Percentiles rank a stretch among this genome's conserved stretches.
phyloP scores from a whole-genome alignment of 2,797 vertebrate genomes.

The Leptatherina wallacei region DNA sequence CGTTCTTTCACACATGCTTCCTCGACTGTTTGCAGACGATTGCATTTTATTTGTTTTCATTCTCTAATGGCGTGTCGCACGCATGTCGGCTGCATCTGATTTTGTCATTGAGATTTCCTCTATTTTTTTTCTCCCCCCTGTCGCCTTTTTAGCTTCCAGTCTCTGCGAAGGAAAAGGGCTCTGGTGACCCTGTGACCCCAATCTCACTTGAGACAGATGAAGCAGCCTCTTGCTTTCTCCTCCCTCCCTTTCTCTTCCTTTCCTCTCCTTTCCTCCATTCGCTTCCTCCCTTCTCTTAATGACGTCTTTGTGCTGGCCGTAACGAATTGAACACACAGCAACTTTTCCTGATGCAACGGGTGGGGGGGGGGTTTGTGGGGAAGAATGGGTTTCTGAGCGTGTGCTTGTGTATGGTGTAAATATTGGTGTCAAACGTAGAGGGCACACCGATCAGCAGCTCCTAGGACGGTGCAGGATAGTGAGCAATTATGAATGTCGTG shows the following conservation, averaged over 20 bases:
- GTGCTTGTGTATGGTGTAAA: slow-evolving; percentile 61
- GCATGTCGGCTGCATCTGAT: slow-evolving; percentile 68
- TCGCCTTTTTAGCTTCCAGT: slow-evolving; percentile 57
- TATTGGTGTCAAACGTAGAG: slow-evolving; percentile 76
- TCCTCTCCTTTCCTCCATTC: slow-evolving; percentile 9
- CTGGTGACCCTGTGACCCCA: slow-evolving; percentile 71
- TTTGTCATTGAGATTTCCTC: slow-evolving; percentile 64
- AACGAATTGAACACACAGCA: slow-evolving; percentile 63
- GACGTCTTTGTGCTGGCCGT: slow-evolving; percentile 64
- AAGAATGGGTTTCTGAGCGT: slow-evolving; percentile 22
- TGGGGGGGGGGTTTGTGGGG: not conserved
- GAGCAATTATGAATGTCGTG: slow-evolving; percentile 70
- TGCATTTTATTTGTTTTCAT: slow-evolving; percentile 77
- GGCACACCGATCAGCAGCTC: slow-evolving; percentile 63
- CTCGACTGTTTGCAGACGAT: slow-evolving; percentile 61
- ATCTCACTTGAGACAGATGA: slow-evolving; percentile 84
- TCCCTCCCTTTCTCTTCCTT: not conserved
- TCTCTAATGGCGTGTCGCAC: slow-evolving; percentile 65
- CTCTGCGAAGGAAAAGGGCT: slow-evolving; percentile 74
- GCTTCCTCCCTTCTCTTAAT: slow-evolving; percentile 59
- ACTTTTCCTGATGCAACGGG: slow-evolving; percentile 60
- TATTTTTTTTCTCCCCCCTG: not conserved
- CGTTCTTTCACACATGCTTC: slow-evolving; percentile 46
- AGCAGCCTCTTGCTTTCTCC: slow-evolving; percentile 57
- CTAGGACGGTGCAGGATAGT: slow-evolving; percentile 49